Percentiles rank a stretch among this genome's conserved stretches.
Conservation (phyloP, 2,113 vertebrate species). For the Panurus biarmicus region DNA sequence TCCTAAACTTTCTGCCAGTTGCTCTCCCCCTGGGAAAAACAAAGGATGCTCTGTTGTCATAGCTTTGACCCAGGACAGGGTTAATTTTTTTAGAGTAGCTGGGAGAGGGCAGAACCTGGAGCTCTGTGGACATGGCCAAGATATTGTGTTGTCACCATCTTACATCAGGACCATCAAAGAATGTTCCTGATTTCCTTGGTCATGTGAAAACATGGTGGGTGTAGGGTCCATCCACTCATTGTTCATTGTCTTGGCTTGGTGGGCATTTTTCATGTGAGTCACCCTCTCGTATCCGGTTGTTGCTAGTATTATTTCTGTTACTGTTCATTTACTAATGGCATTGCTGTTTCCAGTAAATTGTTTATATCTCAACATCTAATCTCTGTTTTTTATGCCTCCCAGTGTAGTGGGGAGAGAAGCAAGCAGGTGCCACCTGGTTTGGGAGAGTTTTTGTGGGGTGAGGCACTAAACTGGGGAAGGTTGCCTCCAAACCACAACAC, state of each 20-base stretch:
- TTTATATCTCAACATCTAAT: not conserved
- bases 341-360: not conserved
- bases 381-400: not conserved
- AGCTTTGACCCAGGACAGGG: fast-evolving
- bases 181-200: not conserved
- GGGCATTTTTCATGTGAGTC: not conserved
- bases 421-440: not conserved
- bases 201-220: not conserved
- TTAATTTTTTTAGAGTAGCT: not conserved
- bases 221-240: too few species aligned
- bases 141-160: not conserved
- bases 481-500: not conserved
- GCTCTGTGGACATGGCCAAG: fast-evolving
- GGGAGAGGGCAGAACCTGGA: not conserved
- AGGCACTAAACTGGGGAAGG: not conserved
- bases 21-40: not conserved
- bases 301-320: not conserved
- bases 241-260: not conserved
- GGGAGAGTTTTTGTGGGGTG: not conserved
- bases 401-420: not conserved
- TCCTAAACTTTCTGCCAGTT: not conserved
- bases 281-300: fast-evolving
- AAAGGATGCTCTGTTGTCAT: fast-evolving
- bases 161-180: not conserved
- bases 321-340: not conserved